These are phyloP conservation scores for Spondyliosoma cantharus DNA, from an alignment of 2,797 vertebrate species.

Conservation along the genomic window DNA sequence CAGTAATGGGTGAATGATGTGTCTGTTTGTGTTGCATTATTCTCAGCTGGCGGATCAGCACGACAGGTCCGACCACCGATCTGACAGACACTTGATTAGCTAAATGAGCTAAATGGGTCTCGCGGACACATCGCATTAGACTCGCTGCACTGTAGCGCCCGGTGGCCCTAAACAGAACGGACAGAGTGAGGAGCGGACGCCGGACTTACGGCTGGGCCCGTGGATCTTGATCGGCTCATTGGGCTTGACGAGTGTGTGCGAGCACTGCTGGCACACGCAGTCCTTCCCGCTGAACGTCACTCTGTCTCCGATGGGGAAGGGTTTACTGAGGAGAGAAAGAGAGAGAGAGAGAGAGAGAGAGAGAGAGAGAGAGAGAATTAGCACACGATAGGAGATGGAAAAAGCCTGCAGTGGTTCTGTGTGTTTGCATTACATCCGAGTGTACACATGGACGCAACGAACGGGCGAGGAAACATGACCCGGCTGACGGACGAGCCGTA, in stretches of 20 bases:
- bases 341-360: constrained; percentile 40
- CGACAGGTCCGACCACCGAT: constrained; percentile 49
- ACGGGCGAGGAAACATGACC: constrained; percentile 47
- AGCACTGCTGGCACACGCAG: constrained; percentile 97
- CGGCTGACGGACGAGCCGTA: constrained; percentile 46
- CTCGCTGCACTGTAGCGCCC: constrained; percentile 1
- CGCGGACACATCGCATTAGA: constrained; percentile 56
- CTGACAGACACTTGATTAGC: constrained; percentile 70
- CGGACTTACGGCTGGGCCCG: constrained; percentile 92
- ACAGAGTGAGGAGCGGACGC: constrained; percentile 48
- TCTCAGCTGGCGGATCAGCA: constrained; percentile 56
- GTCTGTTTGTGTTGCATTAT: constrained; percentile 56
- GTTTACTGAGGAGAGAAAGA: constrained; percentile 85
- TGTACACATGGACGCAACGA: constrained; percentile 48
- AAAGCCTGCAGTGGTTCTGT: constrained; percentile 44
- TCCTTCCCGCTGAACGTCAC: constrained; percentile 98
- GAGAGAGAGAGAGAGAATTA: constrained; percentile 41
- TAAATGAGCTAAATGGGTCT: constrained; percentile 65
- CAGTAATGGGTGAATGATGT: constrained; percentile 38
- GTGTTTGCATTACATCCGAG: constrained; percentile 50
- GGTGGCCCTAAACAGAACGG: constrained; percentile 55
- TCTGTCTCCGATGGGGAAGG: constrained; percentile 98
- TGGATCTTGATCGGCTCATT: constrained; percentile 98
- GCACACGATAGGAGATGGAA: constrained; percentile 34
- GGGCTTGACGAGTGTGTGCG: constrained; percentile 89